A percentile compares a stretch with the other conserved stretches of the same genome.
Evolutionary conservation across 2,797 vertebrate species (phyloP).

Genomic region (Anniella stebbinsi): DNA sequence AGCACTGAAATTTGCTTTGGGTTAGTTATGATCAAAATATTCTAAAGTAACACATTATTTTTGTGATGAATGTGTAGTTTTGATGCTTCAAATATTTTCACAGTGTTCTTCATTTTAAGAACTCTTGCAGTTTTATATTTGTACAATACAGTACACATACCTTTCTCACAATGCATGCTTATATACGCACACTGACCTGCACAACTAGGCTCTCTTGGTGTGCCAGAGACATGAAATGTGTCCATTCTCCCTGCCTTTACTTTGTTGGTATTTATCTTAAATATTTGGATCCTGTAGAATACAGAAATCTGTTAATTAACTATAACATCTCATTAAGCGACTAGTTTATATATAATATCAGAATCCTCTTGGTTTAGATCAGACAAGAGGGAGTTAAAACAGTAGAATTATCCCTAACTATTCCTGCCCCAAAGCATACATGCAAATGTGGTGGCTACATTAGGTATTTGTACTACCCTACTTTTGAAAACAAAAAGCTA

Average conservation of each 20-base stretch:
- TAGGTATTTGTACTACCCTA: neutral
- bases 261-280: neutral
- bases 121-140: constrained; percentile 67
- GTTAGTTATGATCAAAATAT: constrained; percentile 77
- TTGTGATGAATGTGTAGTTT: constrained; percentile 79
- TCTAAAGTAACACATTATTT: constrained; percentile 81
- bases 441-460: neutral
- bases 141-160: constrained; percentile 59
- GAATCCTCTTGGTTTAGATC: neutral
- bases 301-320: neutral
- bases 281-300: neutral
- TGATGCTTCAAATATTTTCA: constrained; percentile 76
- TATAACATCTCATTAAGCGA: neutral
- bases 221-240: constrained; percentile 31
- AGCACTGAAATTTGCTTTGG: constrained; percentile 69
- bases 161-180: constrained; percentile 12
- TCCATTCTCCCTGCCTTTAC: constrained; percentile 27
- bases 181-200: neutral
- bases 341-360: neutral
- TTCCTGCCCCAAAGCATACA: neutral
- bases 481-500: neutral
- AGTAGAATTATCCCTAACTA: neutral
- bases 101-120: constrained; percentile 68
- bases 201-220: neutral
- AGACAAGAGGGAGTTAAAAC: neutral